Evolutionary conservation across 2,113 vertebrate genomes (phyloP), one percentile per base, ranked within the genome.

Genomic region (Proteles cristata): DNA sequence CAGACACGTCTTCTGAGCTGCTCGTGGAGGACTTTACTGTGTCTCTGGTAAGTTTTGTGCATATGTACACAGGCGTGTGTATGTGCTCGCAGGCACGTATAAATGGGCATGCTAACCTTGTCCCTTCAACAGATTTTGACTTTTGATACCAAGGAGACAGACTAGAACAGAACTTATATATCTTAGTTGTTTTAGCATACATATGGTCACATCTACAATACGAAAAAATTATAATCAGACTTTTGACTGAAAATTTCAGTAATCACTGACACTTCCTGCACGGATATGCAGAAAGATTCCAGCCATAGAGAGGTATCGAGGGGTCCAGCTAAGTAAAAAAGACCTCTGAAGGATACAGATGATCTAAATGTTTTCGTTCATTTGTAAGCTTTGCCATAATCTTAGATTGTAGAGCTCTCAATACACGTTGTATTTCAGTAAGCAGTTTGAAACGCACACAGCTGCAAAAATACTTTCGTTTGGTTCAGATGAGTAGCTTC

Each of bases 211-310:
- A 43, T 90, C 87, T 84, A 77, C 10, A 35, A 12, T 48, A 65
- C 58, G 76, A 10, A 90, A 79, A 68, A 88, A 95, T 66, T 61
- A 33, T 45, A 88, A 81, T 77, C 86, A 74, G 87, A 84, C 68
- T 96, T 93, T 58, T 96, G 84, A 63, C 31, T 84, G 82, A 94
- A 79, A 65, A 93, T 89, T 69, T 89, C 65, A 92, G 79, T 73
- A 82, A 68, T 74, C 83, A 33, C 53, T 87, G 68, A 8, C 26
- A 73, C 10, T 77, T 95, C 25, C 43, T 55, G 17, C n/a, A 1
- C 58, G 76, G 73, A 63, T 93, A 35, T 66, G 7, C n/a, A 96
- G 89, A 65, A 81, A 81, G 68, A 26, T 17, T 35, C 26, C 7
- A 31, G 71, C 28, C 35, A 17, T 15, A 66, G 79, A 53, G 63